Conservation (phyloP, 2,113 vertebrate genomes). For the Thalassoma bifasciatum region DNA sequence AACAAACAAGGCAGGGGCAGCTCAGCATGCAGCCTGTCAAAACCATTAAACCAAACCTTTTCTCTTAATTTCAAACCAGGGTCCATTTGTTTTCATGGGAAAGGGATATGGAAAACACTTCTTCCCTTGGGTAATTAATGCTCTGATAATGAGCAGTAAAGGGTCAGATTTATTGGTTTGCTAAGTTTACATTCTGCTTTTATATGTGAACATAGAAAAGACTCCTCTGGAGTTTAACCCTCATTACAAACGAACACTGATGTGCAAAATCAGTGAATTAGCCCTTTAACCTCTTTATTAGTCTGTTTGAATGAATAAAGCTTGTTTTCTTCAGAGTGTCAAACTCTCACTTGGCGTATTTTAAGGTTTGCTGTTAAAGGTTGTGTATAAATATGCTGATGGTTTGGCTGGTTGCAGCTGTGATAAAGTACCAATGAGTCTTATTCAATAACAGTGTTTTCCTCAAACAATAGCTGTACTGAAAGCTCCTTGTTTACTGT, state of each 20-base stretch:
- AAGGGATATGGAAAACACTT: too few species aligned
- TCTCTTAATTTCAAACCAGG: too few species aligned
- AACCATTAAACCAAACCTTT: too few species aligned
- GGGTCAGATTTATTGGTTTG: too few species aligned
- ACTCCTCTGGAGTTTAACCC: too few species aligned
- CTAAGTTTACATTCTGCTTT: too few species aligned
- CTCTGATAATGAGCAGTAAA: too few species aligned
- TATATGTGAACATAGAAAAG: too few species aligned
- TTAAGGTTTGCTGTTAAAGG: neutral
- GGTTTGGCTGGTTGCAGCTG: neutral
- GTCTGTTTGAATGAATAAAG: neutral
- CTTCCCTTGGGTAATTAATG: too few species aligned
- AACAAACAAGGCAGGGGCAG: too few species aligned
- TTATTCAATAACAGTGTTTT: slow-evolving; percentile 18
- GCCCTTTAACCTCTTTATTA: neutral
- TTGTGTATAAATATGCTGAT: neutral
- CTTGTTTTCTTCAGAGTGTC: neutral
- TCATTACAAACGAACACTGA: neutral
- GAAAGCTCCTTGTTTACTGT: slow-evolving; percentile 57
- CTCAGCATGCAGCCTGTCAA: too few species aligned
- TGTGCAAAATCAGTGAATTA: neutral
- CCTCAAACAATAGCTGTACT: slow-evolving; percentile 22
- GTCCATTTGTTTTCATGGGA: too few species aligned
- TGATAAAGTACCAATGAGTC: slow-evolving; percentile 30
- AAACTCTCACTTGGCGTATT: neutral